Evolutionary conservation across 2,888 invertebrate species (phyloP), one percentile per base, ranked within the genome.

Genomic region (Cenopis cana): DNA sequence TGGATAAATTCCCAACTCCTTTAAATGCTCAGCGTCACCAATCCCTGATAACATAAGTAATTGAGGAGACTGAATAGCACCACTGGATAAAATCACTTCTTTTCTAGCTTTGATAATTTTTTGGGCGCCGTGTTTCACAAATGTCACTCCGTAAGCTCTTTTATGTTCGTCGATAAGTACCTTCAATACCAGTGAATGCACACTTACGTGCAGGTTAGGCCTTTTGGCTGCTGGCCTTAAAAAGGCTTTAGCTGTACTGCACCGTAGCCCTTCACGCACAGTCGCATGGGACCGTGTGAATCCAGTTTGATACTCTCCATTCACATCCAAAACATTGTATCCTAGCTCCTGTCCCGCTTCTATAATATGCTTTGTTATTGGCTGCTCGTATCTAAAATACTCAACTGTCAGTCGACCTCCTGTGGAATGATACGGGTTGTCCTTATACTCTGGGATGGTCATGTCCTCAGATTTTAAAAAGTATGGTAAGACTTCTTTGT

Each of bases 1-100:
- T 0, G 96, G 93, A 20, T 94, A 90, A 56, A 97, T 95, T 0
- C 94, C 95, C 29, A 95, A 79, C 56, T 95, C 92, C 64, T 91
- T 85, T 4, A 97, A 89, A 80, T 97, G 95, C 10, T 94, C 87
- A 5, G 88, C 88, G 0, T 96, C 96, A 4, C 97, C 97, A 12
- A 98, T 94, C 0, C 98, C 98, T 0, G 98, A 97, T 54, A 98
- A 84, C 97, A 98, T 97, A 41, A 98, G 91, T 18, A 98, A 80
- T 82, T 98, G 98, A 0, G 98, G 98, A 2, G 97, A 96, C 81
- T 97, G 96, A 74, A 98, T 94, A 0, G 97, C 89, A 1, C 98
- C 99, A 0, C 97, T 97, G 18, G 97, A 96, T 50, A 99, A 85
- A 74, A 99, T 96, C 0, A 99, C 95, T 88, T 98, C 98, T 78